These are phyloP conservation scores for Cliona cf. orientalis DNA, from an alignment of 37 sponge, comb jelly and placozoan species.

Conservation along the genomic window DNA sequence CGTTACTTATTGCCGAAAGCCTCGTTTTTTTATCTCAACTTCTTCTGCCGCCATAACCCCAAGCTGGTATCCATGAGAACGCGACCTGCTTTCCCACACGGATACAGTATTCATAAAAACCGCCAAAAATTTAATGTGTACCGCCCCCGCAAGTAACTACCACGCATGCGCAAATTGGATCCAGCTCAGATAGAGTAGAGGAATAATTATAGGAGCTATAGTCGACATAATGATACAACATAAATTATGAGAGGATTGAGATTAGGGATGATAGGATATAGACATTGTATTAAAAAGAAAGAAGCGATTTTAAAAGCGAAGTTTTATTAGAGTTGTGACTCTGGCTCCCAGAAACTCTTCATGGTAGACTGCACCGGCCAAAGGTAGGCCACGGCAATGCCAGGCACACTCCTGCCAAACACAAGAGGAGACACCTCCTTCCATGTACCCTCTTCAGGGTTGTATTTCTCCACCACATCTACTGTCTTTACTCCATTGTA, in stretches of 20 bases:
- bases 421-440: conserved; percentile 77
- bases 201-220: not conserved
- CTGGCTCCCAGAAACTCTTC: conserved; percentile 79
- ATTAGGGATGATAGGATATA: not conserved
- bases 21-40: no score
- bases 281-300: not conserved
- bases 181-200: no score
- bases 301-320: not conserved
- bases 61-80: conserved; percentile 40
- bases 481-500: conserved; percentile 93
- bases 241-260: conserved; percentile 3
- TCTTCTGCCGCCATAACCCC: no score
- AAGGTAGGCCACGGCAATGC: conserved; percentile 85
- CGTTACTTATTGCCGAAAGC: no score
- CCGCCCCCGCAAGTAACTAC: conserved; percentile 4
- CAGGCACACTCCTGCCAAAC: conserved; percentile 88
- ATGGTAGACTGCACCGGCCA: conserved; percentile 85
- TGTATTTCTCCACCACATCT: conserved; percentile 88
- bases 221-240: not conserved
- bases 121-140: conserved; percentile 25
- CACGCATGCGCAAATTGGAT: conserved; percentile 6
- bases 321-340: conserved; percentile 37
- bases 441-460: conserved; percentile 82
- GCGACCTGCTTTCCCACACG: conserved; percentile 22
- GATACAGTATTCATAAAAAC: conserved; percentile 43